These are phyloP conservation scores for Synanthedon vespiformis DNA, from an alignment of 2,888 invertebrate genomes.

Conservation along the genomic window DNA sequence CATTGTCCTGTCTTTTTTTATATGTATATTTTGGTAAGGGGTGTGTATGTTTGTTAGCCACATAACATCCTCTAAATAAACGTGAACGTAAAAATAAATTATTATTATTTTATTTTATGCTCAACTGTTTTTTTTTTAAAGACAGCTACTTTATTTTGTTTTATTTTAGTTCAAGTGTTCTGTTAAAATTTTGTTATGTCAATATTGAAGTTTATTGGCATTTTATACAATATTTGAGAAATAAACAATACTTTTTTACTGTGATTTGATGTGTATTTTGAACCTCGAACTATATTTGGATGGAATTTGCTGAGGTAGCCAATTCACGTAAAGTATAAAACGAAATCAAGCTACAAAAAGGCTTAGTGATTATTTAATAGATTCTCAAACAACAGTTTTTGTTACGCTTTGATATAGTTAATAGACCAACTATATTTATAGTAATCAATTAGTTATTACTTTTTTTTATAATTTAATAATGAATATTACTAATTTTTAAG, in stretches of 20 bases:
- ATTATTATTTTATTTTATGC: constrained; percentile 14
- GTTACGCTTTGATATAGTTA: constrained; percentile 54
- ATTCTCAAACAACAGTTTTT: constrained; percentile 52
- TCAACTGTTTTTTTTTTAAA: constrained; percentile 17
- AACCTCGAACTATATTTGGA: neutral
- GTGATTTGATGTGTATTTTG: too few species aligned
- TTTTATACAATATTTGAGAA: too few species aligned
- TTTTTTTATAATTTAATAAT: constrained; percentile 19
- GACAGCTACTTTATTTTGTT: constrained; percentile 7
- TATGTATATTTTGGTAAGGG: neutral
- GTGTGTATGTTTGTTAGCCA: constrained; percentile 43
- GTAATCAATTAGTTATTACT: constrained; percentile 40
- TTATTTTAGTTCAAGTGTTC: constrained; percentile 9
- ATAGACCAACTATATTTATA: constrained; percentile 39
- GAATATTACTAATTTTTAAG: constrained; percentile 21
- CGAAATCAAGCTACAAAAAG: constrained; percentile 25
- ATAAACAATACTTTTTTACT: too few species aligned
- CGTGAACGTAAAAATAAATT: constrained; percentile 10
- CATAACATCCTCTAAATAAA: constrained; percentile 43
- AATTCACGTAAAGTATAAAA: too few species aligned
- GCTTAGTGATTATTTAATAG: constrained; percentile 57
- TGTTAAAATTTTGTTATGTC: constrained; percentile 5
- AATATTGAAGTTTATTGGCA: neutral
- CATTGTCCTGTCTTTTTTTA: too few species aligned
- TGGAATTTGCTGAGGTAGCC: too few species aligned